Conservation (phyloP, 2,113 vertebrate species). For the Oxyruncus cristatus region DNA sequence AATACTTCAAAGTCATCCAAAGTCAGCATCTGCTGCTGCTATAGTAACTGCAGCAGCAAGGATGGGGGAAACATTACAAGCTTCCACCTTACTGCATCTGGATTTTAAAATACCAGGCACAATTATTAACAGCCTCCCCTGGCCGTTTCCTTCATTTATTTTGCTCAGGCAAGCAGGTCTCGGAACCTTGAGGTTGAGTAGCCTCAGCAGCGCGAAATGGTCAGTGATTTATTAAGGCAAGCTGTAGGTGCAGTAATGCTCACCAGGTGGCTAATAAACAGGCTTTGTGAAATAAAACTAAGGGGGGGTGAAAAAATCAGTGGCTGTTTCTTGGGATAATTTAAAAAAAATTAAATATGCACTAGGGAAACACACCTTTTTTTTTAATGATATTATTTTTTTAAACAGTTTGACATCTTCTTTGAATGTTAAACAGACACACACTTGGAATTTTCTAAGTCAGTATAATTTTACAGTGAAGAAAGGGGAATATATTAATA, state of each 20-base stretch:
- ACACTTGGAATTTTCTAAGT: conserved; percentile 28
- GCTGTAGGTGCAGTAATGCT: conserved; percentile 14
- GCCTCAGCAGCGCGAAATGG: conserved; percentile 4
- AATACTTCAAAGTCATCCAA: background rate
- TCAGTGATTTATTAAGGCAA: conserved; percentile 59
- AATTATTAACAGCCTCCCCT: background rate
- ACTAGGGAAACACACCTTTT: background rate
- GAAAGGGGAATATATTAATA: background rate
- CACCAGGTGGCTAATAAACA: conserved; percentile 51
- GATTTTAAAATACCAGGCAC: conserved; percentile 2
- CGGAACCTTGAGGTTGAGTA: background rate
- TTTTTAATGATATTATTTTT: background rate
- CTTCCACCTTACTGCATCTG: background rate
- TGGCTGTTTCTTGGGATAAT: conserved; percentile 10
- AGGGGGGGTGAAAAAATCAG: background rate
- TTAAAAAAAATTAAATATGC: conserved; percentile 46
- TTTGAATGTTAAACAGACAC: conserved; percentile 51
- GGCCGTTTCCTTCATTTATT: conserved; percentile 32
- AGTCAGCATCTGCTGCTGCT: conserved; percentile 2
- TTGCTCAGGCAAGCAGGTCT: background rate
- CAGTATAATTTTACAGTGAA: conserved; percentile 24
- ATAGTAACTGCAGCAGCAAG: conserved; percentile 26
- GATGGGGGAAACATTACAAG: background rate
- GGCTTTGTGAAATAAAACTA: background rate
- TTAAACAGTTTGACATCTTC: background rate